These are phyloP conservation scores for Gobio gobio DNA, from an alignment of 2,113 vertebrate species.

Conservation along the genomic window DNA sequence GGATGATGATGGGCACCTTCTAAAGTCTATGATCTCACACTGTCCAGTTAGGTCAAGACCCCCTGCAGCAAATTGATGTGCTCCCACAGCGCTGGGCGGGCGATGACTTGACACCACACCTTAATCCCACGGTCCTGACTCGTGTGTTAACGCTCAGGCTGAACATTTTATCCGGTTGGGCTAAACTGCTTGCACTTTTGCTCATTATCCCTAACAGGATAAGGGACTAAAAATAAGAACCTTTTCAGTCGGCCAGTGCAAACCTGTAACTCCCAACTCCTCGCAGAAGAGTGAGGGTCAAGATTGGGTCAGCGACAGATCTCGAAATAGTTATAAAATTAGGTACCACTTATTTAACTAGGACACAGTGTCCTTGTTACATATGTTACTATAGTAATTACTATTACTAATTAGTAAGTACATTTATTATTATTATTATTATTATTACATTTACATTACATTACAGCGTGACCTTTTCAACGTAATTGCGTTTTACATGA, in stretches of 20 bases:
- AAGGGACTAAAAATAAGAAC: conserved; percentile 57
- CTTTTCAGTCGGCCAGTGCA: conserved; percentile 12
- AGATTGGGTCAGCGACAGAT: too few species aligned
- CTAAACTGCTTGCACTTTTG: conserved; percentile 64
- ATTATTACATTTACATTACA: too few species aligned
- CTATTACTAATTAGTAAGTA: too few species aligned
- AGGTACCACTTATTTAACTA: too few species aligned
- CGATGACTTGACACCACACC: conserved; percentile 52
- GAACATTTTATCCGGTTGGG: conserved; percentile 65
- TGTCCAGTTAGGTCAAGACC: not conserved
- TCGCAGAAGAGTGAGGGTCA: not conserved
- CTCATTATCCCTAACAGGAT: conserved; percentile 63
- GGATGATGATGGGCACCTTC: not conserved
- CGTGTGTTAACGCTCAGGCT: conserved; percentile 53
- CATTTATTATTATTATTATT: too few species aligned
- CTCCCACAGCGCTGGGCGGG: not conserved
- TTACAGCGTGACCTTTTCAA: too few species aligned
- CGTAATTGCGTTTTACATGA: too few species aligned
- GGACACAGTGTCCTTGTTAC: too few species aligned
- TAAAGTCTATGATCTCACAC: not conserved
- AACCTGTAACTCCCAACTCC: not conserved
- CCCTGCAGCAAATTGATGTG: conserved; percentile 23
- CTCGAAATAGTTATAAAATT: too few species aligned
- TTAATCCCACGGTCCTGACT: conserved; percentile 58
- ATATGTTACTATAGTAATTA: too few species aligned